phyloP scores from a whole-genome alignment of 2,888 invertebrate genomes.

The Drosophila quinaria region DNA sequence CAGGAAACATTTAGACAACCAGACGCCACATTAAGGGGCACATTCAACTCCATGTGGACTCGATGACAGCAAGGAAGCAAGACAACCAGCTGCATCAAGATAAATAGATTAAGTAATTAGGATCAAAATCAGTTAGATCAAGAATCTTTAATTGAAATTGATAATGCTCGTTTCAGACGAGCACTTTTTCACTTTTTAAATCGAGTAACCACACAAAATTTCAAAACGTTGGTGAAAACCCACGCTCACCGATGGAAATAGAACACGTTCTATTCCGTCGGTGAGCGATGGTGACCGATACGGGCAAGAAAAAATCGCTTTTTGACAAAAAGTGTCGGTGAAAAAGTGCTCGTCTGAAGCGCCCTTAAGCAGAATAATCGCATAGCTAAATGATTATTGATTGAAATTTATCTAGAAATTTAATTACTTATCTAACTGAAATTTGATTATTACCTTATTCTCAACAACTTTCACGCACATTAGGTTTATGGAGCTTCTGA shows the following conservation, averaged over 20 bases:
- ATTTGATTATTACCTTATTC: conserved; percentile 3
- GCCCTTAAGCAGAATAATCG: too few species aligned
- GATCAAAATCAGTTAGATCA: neutral
- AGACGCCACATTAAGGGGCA: conserved; percentile 65
- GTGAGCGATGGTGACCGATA: too few species aligned
- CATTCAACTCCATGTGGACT: conserved; percentile 6
- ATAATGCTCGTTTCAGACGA: too few species aligned
- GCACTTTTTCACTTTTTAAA: too few species aligned
- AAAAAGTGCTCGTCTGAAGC: too few species aligned
- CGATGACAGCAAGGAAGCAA: conserved; percentile 8
- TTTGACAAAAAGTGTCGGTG: too few species aligned
- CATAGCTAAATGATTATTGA: neutral
- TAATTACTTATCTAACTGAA: neutral
- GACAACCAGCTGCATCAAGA: conserved; percentile 37
- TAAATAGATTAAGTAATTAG: conserved; percentile 46
- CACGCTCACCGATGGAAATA: too few species aligned
- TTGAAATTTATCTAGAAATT: neutral
- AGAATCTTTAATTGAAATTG: conserved; percentile 9
- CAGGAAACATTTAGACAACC: conserved; percentile 67
- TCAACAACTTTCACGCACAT: conserved; percentile 23
- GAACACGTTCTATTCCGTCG: too few species aligned
- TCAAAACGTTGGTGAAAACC: too few species aligned
- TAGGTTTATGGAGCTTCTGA: conserved; percentile 23
- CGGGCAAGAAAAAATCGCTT: too few species aligned
- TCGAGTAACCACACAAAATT: too few species aligned